Conservation (phyloP, 2,113 vertebrate species). For the Lucifuga dentata region DNA sequence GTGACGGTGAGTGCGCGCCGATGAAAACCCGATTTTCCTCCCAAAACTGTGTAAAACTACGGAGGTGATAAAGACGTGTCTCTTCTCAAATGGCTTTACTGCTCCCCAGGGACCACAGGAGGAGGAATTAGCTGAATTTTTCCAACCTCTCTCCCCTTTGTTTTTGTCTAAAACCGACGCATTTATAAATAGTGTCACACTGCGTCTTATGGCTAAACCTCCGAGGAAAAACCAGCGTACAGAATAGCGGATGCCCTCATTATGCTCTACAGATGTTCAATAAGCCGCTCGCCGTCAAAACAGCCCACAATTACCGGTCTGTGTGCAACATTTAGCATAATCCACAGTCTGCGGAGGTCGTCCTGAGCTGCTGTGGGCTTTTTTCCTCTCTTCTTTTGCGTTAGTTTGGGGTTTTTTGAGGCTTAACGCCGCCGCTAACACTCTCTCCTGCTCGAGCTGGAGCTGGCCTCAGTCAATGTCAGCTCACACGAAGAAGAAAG, state of each 20-base stretch:
- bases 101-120: slow-evolving; percentile 63
- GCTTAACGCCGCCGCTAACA: slow-evolving; percentile 55
- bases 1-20: slow-evolving; percentile 21
- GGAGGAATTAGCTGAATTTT: slow-evolving; percentile 55
- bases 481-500: accelerated
- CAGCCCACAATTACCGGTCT: slow-evolving; percentile 49
- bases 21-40: slow-evolving; percentile 33
- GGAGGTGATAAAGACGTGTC: slow-evolving; percentile 68
- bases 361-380: slow-evolving; percentile 37
- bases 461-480: slow-evolving; percentile 32
- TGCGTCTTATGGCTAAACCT: slow-evolving; percentile 58
- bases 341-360: slow-evolving; percentile 55
- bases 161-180: slow-evolving; percentile 60
- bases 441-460: slow-evolving; percentile 67
- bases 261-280: slow-evolving; percentile 79
- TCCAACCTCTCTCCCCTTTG: slow-evolving; percentile 50
- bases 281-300: slow-evolving; percentile 64
- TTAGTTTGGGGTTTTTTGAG: slow-evolving; percentile 58
- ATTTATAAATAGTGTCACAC: slow-evolving; percentile 70
- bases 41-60: slow-evolving; percentile 53
- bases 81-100: slow-evolving; percentile 75
- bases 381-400: slow-evolving; percentile 43
- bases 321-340: slow-evolving; percentile 42
- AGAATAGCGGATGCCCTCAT: slow-evolving; percentile 82
- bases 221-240: slow-evolving; percentile 57